phyloP scores from a whole-genome alignment of 2,113 vertebrate species.

The Peromyscus californicus region DNA sequence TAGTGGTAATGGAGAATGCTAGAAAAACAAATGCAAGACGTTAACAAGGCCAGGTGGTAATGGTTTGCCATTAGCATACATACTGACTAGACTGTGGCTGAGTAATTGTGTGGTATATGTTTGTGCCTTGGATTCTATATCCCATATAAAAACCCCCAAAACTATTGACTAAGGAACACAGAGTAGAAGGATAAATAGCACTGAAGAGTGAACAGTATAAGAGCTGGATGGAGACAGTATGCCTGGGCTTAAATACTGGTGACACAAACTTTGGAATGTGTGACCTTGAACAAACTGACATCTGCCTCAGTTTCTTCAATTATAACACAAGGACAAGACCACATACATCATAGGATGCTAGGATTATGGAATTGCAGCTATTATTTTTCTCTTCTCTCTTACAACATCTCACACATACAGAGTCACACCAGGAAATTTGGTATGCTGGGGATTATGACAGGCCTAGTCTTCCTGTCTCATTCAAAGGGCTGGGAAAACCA shows the following conservation, averaged over 20 bases:
- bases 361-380: background rate
- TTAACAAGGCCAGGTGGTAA: background rate
- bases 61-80: background rate
- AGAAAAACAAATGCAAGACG: background rate
- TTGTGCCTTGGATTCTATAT: background rate
- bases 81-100: background rate
- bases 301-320: conserved; percentile 15
- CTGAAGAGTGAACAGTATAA: background rate
- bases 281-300: conserved; percentile 7
- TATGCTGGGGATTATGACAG: background rate
- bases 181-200: background rate
- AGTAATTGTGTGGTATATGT: background rate
- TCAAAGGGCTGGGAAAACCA: background rate
- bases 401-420: background rate
- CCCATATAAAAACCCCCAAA: background rate
- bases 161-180: background rate
- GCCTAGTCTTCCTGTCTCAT: background rate
- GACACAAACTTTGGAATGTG: background rate
- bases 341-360: background rate
- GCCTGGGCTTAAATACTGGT: background rate
- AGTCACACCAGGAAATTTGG: background rate
- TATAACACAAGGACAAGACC: background rate
- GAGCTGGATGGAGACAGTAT: background rate
- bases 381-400: background rate
- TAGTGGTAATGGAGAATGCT: background rate